Evolutionary conservation across 2,113 vertebrate genomes (phyloP).

Genomic region (Mastomys coucha): DNA sequence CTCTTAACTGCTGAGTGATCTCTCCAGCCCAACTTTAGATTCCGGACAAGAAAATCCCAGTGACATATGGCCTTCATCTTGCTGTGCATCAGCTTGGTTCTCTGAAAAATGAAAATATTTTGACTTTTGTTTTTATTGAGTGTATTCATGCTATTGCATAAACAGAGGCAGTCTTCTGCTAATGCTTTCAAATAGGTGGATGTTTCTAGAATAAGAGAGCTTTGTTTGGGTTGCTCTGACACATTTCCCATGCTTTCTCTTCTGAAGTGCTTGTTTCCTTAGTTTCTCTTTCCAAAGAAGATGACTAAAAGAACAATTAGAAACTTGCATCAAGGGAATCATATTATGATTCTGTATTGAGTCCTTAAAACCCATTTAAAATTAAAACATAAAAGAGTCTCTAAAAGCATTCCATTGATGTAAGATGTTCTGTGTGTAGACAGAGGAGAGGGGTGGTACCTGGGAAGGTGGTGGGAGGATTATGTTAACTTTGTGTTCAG

Average conservation of each 20-base stretch:
- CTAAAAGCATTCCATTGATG: background rate
- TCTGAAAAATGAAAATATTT: conserved; percentile 17
- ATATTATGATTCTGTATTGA: background rate
- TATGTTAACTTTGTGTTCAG: background rate
- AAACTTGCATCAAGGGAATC: conserved; percentile 13
- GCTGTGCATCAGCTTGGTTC: background rate
- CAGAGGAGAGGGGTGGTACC: background rate
- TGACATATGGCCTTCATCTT: background rate
- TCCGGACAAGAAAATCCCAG: background rate
- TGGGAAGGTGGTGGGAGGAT: background rate
- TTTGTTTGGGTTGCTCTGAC: background rate
- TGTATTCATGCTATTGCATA: background rate
- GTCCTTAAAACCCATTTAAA: conserved; percentile 18
- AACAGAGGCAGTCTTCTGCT: background rate
- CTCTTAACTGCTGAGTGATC: background rate
- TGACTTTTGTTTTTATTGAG: background rate
- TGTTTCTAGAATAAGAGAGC: conserved; percentile 27
- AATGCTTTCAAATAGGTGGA: conserved; percentile 35
- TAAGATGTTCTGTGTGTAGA: too few species aligned
- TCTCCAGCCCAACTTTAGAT: background rate
- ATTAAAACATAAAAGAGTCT: background rate
- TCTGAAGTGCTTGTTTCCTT: background rate
- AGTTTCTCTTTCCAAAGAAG: background rate
- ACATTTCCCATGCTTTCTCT: background rate
- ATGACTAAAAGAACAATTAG: background rate